Base-by-base conservation (phyloP, 2,113 vertebrate species). In the Cynoglossus semilaevis region DNA sequence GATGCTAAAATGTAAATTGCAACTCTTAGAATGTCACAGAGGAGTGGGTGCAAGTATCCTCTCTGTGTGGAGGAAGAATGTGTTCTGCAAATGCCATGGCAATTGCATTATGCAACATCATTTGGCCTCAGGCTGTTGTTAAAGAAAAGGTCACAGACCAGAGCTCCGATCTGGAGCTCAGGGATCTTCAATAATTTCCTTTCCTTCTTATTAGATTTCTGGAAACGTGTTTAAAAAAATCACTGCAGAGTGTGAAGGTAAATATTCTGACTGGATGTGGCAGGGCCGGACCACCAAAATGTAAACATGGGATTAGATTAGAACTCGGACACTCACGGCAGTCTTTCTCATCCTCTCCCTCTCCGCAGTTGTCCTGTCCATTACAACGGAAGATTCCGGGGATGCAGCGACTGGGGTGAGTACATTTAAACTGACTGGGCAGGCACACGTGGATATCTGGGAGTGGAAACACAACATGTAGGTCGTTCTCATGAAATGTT, bases 351-450 rank as follows among this genome's bases (percentile, higher is more conserved):
- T 98, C 97, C 77, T 98, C 97, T 41, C 96, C 95, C 0, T 97
- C 95, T 0, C 95, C 96, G 0, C 96, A 98, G 90, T 99, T 98
- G 85, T 98, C 95, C 83, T 99, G 97, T 0, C 96, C 96, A 0
- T 98, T 99, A 87, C 96, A 98, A 48, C 96, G 94, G 92, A 98
- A 98, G 72, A 98, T 98, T 15, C 95, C 94, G 0, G 96, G 96
- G 67, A 99, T 98, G 57, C 97, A 99, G 82, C 96, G 96, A 64
- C 95, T 96, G 50, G 95, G 95, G 70, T 95, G 89, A 70, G 88
- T 89, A 79, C 94, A 99, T 63, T 99, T 99, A 84, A 98, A 99
- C 89, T 98, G 96, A 67, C 95, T 98, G 51, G 96, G 96, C 79
- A 98, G 81, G 59, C 96, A 98, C 15, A 99, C 96, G 0, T 99